Base-by-base conservation (phyloP, 2,797 vertebrate species). In the Chiroxiphia lanceolata region DNA sequence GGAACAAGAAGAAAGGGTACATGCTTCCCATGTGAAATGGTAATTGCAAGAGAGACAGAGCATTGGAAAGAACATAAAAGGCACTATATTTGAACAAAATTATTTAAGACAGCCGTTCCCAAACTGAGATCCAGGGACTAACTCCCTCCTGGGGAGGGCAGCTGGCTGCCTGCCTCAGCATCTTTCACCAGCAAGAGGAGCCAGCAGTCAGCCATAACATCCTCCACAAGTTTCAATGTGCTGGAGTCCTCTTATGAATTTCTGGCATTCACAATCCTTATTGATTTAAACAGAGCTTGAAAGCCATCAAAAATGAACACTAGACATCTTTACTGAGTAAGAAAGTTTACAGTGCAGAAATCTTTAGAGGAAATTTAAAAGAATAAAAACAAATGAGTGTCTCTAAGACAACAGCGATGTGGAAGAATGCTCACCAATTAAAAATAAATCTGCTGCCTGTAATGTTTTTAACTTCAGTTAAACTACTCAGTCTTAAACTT, bases 21-120 rank as follows among this genome's bases (percentile, higher is more conserved):
- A 69, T 11, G 50, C 50, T 94, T 96, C 92, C 94, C 90, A 87
- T 95, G 95, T 77, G 88, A 96, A 93, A 93, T 75, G 44, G 78
- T 87, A 90, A 89, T 65, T 83, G 75, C 0, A 0, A 90, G 88
- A 84, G n/a, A 89, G 72, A 92, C 59, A 53, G 83, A 90, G 87
- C 94, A 79, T 45, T 95, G 95, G 95, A 96, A 89, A 85, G 83
- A 95, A 95, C 90, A 95, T 96, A 91, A 96, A 94, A 96, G 93
- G 88, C 78, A 69, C 96, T 93, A 84, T 93, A 95, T 90, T 95
- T 92, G 93, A 96, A 90, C 85, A 94, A 79, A 96, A 95, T 95
- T 95, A 92, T 95, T 95, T 87, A 71, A 97, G 94, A 96, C 91
- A 95, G 86, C 90, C 90, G 2, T 96, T 97, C 95, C 88, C 96